Conservation (phyloP, 2,113 vertebrate species). For the Pseudorasbora parva region DNA sequence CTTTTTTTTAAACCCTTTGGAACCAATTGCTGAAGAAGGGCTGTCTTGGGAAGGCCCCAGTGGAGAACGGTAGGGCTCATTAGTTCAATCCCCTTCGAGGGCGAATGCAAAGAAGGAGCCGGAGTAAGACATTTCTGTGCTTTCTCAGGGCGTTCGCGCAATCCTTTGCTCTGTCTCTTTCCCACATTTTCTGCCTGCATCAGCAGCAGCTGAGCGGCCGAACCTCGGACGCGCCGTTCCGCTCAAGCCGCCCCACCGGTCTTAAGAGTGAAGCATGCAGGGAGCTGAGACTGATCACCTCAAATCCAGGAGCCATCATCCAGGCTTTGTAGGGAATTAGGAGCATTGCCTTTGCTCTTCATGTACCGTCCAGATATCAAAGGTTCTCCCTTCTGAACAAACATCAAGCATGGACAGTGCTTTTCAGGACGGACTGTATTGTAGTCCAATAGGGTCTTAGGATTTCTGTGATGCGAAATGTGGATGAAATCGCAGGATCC, state of each 20-base stretch:
- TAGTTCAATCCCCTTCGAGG: constrained; percentile 82
- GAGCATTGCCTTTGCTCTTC: constrained; percentile 4
- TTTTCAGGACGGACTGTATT: no score
- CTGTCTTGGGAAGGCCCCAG: constrained; percentile 79
- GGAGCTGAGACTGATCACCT: constrained; percentile 45
- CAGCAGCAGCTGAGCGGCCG: constrained; percentile 73
- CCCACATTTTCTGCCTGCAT: constrained; percentile 74
- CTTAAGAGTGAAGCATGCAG: constrained; percentile 58
- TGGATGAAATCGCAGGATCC: no score
- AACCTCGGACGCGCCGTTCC: constrained; percentile 55
- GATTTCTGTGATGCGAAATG: no score
- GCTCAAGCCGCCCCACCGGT: constrained; percentile 63
- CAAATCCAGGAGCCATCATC: constrained; percentile 28
- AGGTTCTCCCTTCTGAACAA: neutral
- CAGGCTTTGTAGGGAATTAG: constrained; percentile 11
- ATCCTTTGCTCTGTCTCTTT: constrained; percentile 36
- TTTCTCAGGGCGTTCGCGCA: neutral
- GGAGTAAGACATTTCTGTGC: constrained; percentile 72
- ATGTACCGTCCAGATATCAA: constrained; percentile 24
- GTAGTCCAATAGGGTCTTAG: no score
- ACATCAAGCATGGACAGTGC: neutral
- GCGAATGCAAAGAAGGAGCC: constrained; percentile 74
- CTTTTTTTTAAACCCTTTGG: constrained; percentile 80
- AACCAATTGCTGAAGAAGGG: constrained; percentile 83
- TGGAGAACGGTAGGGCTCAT: constrained; percentile 80